Base-by-base conservation (phyloP, 2,888 invertebrate species). In the Hydroisotoma schaefferi region DNA sequence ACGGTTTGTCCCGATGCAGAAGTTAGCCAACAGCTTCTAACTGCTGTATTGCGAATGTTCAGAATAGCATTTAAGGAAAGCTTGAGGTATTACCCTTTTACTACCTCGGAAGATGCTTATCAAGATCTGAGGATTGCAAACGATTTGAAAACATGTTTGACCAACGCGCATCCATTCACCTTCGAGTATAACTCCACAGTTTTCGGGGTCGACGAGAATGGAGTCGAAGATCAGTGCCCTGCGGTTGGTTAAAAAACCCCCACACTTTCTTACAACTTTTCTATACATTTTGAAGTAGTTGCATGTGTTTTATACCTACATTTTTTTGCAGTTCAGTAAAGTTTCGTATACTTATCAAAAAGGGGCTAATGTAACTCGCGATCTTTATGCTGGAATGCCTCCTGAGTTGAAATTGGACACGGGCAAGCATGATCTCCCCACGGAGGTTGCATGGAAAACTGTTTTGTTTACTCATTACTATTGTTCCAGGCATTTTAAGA, bases 381-480 rank as follows among this genome's bases (percentile, higher is more conserved):
- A 61, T 29, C 58, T 64, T 8, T 44, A 38, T 22, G 28, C 59
- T 15, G 59, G 44, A 38, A 54, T 65, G 6, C 65, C 67, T 3
- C 43, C 51, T 27, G 25, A 40, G 10, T 47, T 67, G 6, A 48
- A 60, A 38, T 57, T 58, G n/a, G 61, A 67, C 40, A 58, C 53
- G n/a, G 54, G 61, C 3, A 40, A 59, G 10, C 33, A 58, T 26
- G 69, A 69, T 26, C 44, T 67, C 27, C 58, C 59, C 3, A 23
- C 65, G 2, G 69, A 69, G 52, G 58, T 55, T 23, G 64, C 67
- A 1, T 69, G 67, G 67, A 69, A 69, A 55, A 61, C 57, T 5
- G 48, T 67, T 2, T 57, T 69, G 52, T 67, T 69, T 46, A 46
- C 65, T 15, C 67, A 69, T 28, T 69, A 69, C 26, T 67, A 63